Percentiles rank a stretch among this genome's conserved stretches.
Conservation (phyloP, 92 coral and sea anemone genomes). For the Palythoa grandiflora region DNA sequence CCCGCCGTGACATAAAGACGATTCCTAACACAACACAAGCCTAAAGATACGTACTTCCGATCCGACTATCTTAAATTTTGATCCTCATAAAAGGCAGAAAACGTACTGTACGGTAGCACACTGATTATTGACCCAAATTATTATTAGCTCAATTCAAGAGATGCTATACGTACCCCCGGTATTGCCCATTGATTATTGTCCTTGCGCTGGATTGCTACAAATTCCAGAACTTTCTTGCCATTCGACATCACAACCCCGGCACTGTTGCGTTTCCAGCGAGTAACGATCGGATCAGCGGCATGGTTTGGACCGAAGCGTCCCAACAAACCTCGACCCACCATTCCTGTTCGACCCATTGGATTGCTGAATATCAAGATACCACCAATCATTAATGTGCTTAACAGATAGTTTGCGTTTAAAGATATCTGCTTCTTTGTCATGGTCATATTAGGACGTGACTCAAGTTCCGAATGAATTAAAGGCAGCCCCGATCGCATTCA, state of each 20-base stretch:
- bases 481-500: no score
- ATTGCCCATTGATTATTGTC: constrained; percentile 99
- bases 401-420: no score
- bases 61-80: not conserved
- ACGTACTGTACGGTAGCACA: not conserved
- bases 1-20: not conserved
- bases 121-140: not conserved
- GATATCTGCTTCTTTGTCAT: no score
- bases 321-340: constrained; percentile 89
- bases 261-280: constrained; percentile 96
- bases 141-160: constrained; percentile 53
- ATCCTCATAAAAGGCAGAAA: not conserved
- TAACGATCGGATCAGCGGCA: constrained; percentile 98
- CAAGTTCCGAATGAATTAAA: no score
- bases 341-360: constrained; percentile 99
- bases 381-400: no score
- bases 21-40: not conserved
- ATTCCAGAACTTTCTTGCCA: constrained; percentile 96
- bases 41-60: not conserved
- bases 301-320: constrained; percentile 99
- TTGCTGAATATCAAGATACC: constrained; percentile 55
- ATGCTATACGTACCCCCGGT: constrained; percentile 83
- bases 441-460: no score
- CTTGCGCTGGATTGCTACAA: constrained; percentile 91
- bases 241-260: constrained; percentile 88